Base-by-base conservation (phyloP, 2,888 invertebrate genomes). In the Shargacucullia verbasci region DNA sequence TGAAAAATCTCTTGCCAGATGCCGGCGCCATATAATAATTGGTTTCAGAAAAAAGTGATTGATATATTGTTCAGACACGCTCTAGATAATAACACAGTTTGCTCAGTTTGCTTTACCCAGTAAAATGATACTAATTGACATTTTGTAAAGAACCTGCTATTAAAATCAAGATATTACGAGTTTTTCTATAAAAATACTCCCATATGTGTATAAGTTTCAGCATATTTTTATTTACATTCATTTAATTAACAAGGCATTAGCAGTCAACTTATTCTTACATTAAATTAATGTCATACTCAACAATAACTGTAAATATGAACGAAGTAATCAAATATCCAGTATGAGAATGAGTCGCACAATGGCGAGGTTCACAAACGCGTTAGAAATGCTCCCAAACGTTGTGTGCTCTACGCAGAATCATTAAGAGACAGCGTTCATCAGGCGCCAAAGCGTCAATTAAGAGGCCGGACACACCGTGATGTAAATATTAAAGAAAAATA, bases 401-500 rank as follows among this genome's bases (percentile, higher is more conserved):
- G 35, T n/a, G 33, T n/a, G 58, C 46, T 45, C 44, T 34, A 29
- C 59, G 34, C 47, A 63, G 48, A 76, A 80, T 81, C 76, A 81
- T 85, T 85, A 84, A 69, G 55, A 66, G 64, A 52, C 52, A 69
- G 56, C 63, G 64, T 74, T 84, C 85, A 84, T 84, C 81, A 84
- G 81, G 78, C 83, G 79, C 78, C 78, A 75, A 6, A 75, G 67
- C 75, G 78, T 78, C 84, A 85, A 88, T 90, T 87, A 89, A 81
- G 78, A 80, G 65, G 75, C 78, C 68, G 67, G 72, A 78, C 76
- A 74, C 72, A 75, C 71, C 81, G 74, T 73, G 82, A 77, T 81
- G 78, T 71, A 82, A 82, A 84, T 84, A 83, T 83, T 82, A 85
- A 84, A 83, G 71, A 80, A 83, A 82, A 82, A 81, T 79, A 81